phyloP scores from a whole-genome alignment of 1,140 invertebrate species.

The Ctenoplectra terminalis region DNA sequence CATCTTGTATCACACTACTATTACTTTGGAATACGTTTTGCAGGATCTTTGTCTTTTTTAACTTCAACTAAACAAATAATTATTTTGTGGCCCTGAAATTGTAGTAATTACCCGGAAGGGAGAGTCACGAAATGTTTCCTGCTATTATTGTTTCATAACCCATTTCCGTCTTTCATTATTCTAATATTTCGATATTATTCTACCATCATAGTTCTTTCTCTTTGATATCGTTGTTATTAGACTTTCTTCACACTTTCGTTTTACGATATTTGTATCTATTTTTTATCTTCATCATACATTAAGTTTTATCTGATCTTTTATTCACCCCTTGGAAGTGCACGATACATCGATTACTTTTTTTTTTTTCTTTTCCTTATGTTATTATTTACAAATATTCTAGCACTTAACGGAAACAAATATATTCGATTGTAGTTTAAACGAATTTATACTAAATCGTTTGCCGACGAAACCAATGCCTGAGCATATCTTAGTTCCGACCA shows the following conservation, averaged over 20 bases:
- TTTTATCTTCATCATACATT: not conserved
- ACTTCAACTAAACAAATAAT: not conserved
- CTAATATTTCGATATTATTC: conserved; percentile 15
- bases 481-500: not conserved
- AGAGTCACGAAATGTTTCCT: conserved; percentile 12
- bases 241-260: too few relatives aligned
- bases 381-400: not conserved
- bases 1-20: too few relatives aligned
- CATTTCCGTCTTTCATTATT: conserved; percentile 28
- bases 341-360: not conserved
- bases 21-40: not conserved
- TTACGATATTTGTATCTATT: not conserved
- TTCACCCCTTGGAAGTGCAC: not conserved
- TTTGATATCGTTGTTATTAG: not conserved
- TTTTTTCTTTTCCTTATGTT: too few relatives aligned
- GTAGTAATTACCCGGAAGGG: not conserved
- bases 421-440: not conserved
- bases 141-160: conserved; percentile 11
- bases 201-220: too few relatives aligned
- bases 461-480: not conserved
- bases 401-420: not conserved
- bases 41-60: not conserved
- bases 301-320: not conserved
- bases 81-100: conserved; percentile 1
- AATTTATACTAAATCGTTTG: not conserved